A percentile compares a stretch with the other conserved stretches of the same genome.
These are phyloP conservation scores for Geotrypetes seraphini DNA, from an alignment of 2,797 vertebrate species.

Conservation along the genomic window DNA sequence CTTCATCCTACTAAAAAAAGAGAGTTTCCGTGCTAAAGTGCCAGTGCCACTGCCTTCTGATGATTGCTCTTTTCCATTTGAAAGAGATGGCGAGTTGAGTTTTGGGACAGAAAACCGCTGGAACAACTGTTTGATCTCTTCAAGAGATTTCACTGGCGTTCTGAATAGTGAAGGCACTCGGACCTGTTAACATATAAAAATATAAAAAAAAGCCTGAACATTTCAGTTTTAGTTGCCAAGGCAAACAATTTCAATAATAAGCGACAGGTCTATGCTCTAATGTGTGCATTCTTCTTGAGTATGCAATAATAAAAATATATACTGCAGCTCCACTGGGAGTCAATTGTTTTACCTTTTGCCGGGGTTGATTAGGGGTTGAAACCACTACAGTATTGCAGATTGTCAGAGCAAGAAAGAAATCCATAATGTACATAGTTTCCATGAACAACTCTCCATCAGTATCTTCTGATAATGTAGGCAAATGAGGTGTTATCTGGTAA, in stretches of 20 bases:
- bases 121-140: constrained; percentile 78
- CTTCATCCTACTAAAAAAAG: constrained; percentile 36
- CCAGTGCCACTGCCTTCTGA: constrained; percentile 27
- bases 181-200: constrained; percentile 41
- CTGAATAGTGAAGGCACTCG: constrained; percentile 48
- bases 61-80: constrained; percentile 20
- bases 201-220: neutral
- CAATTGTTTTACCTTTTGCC: constrained; percentile 56
- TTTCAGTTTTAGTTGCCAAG: neutral
- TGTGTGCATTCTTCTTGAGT: neutral
- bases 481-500: constrained; percentile 44
- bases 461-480: constrained; percentile 10
- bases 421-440: constrained; percentile 67
- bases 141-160: constrained; percentile 65
- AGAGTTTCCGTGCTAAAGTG: constrained; percentile 41
- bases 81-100: constrained; percentile 43
- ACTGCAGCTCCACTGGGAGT: neutral
- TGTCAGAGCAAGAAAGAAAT: constrained; percentile 87
- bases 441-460: constrained; percentile 7
- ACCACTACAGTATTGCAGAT: constrained; percentile 95
- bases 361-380: constrained; percentile 63
- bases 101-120: constrained; percentile 68
- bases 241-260: no score
- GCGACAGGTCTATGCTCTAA: no score
- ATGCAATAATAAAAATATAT: neutral